These are phyloP conservation scores for Anableps anableps DNA, from an alignment of 2,797 vertebrate genomes.

Conservation along the genomic window DNA sequence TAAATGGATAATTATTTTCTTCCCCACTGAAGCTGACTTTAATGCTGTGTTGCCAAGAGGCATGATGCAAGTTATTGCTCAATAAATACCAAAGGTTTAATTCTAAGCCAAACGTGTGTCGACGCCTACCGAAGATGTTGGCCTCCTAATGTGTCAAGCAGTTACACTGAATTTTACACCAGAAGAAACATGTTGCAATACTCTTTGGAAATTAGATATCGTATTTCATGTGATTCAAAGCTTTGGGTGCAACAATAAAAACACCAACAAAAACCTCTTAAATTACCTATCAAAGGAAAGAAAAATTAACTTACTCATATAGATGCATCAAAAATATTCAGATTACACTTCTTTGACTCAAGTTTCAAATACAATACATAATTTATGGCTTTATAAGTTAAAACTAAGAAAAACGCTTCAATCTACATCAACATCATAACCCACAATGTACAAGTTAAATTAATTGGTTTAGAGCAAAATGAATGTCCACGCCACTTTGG, in stretches of 20 bases:
- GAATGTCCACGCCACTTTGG: slow-evolving; percentile 71
- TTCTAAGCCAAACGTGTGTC: slow-evolving; percentile 76
- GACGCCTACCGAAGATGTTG: slow-evolving; percentile 65
- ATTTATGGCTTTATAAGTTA: slow-evolving; percentile 89
- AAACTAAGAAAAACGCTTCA: slow-evolving; percentile 78
- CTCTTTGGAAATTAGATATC: slow-evolving; percentile 76
- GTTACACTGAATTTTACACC: slow-evolving; percentile 71
- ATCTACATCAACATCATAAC: slow-evolving; percentile 77
- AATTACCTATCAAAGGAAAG: slow-evolving; percentile 80
- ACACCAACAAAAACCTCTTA: slow-evolving; percentile 67
- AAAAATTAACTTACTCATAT: slow-evolving; percentile 81
- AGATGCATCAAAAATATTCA: slow-evolving; percentile 86
- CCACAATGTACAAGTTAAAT: slow-evolving; percentile 86
- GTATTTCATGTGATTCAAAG: slow-evolving; percentile 67
- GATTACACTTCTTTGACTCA: slow-evolving; percentile 83
- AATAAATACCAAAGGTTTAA: slow-evolving; percentile 76
- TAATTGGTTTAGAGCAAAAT: slow-evolving; percentile 80
- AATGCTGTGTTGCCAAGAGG: slow-evolving; percentile 69
- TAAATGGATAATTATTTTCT: slow-evolving; percentile 61
- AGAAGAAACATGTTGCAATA: slow-evolving; percentile 73
- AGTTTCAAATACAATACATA: slow-evolving; percentile 87
- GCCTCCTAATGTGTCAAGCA: slow-evolving; percentile 61
- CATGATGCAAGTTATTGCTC: slow-evolving; percentile 77
- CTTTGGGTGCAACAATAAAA: slow-evolving; percentile 76
- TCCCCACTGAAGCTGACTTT: slow-evolving; percentile 58